Evolutionary conservation across 2,113 vertebrate genomes (phyloP).

Genomic region (Nothocercus nigrocapillus): DNA sequence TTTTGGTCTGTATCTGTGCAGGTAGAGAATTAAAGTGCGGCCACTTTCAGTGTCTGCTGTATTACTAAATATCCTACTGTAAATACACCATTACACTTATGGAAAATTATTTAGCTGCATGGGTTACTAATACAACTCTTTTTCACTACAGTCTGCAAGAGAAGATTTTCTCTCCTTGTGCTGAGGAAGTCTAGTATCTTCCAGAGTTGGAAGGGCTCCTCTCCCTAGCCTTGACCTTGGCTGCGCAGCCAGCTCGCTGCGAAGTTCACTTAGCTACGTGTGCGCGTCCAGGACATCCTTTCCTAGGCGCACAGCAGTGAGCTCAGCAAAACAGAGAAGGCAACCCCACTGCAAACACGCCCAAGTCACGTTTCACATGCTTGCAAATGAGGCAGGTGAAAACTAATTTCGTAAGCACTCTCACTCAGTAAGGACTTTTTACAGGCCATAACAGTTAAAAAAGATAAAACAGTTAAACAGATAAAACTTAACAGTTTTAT

Average conservation of each 20-base stretch:
- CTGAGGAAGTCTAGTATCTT: background rate
- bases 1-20: background rate
- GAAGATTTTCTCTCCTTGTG: background rate
- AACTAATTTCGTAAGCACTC: background rate
- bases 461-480: no score
- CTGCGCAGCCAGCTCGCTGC: background rate
- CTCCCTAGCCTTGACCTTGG: background rate
- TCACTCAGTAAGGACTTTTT: background rate
- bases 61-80: background rate
- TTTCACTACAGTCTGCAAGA: background rate
- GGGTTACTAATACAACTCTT: background rate
- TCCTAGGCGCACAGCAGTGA: background rate
- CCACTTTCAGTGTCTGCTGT: background rate
- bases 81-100: background rate
- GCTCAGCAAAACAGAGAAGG: slow-evolving; percentile 33
- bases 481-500: background rate
- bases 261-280: rapidly evolving
- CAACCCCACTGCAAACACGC: background rate
- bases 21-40: background rate
- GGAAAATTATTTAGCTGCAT: background rate
- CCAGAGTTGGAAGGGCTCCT: background rate
- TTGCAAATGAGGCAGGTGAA: background rate
- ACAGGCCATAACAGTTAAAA: background rate
- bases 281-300: background rate
- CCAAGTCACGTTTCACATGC: background rate